Conservation (phyloP, 2,113 vertebrate genomes). For the Gymnorhina tibicen region DNA sequence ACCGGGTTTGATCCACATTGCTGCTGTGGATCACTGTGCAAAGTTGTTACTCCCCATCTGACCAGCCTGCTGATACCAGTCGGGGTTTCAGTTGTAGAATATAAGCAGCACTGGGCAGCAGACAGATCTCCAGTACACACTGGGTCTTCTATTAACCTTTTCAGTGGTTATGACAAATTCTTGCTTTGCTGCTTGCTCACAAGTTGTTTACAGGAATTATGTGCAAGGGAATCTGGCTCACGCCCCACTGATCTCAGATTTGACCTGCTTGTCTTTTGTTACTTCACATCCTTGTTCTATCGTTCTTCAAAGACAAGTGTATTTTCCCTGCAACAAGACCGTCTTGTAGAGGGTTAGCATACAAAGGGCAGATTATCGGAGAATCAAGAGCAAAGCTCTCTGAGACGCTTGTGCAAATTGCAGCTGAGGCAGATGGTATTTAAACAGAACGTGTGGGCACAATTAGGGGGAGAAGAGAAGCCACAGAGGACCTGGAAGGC, state of each 20-base stretch:
- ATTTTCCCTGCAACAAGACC: conserved; percentile 3
- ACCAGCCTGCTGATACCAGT: neutral
- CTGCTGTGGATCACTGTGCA: neutral
- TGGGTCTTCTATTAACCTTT: neutral
- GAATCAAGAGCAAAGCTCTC: conserved; percentile 20
- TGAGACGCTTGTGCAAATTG: conserved; percentile 49
- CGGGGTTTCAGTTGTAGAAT: neutral
- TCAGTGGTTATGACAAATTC: neutral
- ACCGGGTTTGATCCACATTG: neutral
- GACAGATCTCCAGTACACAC: neutral
- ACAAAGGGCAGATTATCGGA: neutral
- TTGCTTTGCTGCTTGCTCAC: neutral
- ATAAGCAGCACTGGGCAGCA: neutral
- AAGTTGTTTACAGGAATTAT: neutral
- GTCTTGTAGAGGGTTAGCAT: neutral
- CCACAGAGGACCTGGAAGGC: conserved; percentile 16
- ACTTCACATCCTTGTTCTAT: neutral
- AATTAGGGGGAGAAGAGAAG: neutral
- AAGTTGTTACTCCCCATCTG: neutral
- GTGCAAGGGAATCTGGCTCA: neutral
- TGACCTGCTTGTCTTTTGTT: neutral
- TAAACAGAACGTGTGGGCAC: conserved; percentile 32
- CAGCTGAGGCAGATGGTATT: conserved; percentile 58
- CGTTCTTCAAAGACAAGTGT: conserved; percentile 3
- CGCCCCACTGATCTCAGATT: neutral